Base-by-base conservation (phyloP, 2,113 vertebrate species). In the Lophura nycthemera region DNA sequence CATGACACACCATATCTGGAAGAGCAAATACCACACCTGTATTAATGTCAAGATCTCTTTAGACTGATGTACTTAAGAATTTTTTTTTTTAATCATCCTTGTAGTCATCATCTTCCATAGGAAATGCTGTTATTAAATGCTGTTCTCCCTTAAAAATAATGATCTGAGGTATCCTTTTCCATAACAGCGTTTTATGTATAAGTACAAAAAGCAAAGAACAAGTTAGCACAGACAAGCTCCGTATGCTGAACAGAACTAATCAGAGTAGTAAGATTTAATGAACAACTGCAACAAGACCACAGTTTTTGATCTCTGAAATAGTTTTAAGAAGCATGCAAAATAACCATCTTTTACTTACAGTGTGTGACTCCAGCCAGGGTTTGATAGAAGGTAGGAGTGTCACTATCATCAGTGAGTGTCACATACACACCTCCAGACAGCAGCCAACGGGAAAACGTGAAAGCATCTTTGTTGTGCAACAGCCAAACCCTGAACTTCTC, bases 331-430 rank as follows among this genome's bases (percentile, higher is more conserved):
- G 43, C 3, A 14, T 1, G 0, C 2, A 8, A 15, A 79, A 30
- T 8, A 77, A 64, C 10, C 13, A 70, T 1, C 5, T 0, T 79
- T 56, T 94, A 98, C 99, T 99, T 97, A 99, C 99, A 97, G 97
- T 99, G 99, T 29, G 99, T 99, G 97, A 99, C 99, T 78, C 99
- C 99, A 84, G 99, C 99, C 89, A 99, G 98, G 66, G 99, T 99
- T 94, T 99, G 99, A 97, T 99, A 99, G 98, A 99, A 99, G 89
- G 99, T 99, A 71, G 99, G 99, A 32, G 99, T 99, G 97, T 99
- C 99, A 16, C 99, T 99, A 92, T 99, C 99, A 81, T 99, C 99
- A 1, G 99, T 99, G 88, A 99, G 99, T 3, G 99, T 99, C 80
- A 99, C 99, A 24, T 99, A 99, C 7, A 99, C 98, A 61, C 99